A percentile compares a stretch with the other conserved stretches of the same genome.
These are phyloP conservation scores for Proteles cristata DNA, from an alignment of 2,113 vertebrate species.

Conservation along the genomic window DNA sequence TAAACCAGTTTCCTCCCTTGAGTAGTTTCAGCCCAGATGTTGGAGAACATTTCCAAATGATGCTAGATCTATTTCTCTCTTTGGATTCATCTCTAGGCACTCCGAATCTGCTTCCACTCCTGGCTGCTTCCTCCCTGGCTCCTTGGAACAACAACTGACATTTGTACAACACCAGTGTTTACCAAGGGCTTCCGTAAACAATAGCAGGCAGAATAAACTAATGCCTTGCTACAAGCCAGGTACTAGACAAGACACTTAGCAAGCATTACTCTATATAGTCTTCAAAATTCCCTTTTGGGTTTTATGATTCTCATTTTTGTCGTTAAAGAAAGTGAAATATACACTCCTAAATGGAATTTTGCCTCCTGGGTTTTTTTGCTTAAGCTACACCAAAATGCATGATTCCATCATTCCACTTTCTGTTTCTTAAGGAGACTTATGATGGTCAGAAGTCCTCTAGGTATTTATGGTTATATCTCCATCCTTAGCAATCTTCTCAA, in stretches of 20 bases:
- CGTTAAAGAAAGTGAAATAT: slow-evolving; percentile 13
- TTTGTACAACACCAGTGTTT: not conserved
- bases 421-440: slow-evolving; percentile 21
- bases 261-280: not conserved
- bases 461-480: not conserved
- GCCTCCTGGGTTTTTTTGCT: slow-evolving; percentile 12
- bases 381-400: not conserved
- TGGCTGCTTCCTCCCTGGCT: not conserved
- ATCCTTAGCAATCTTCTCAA: slow-evolving; percentile 1
- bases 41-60: not conserved
- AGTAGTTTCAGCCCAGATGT: not conserved
- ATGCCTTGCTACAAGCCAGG: not conserved
- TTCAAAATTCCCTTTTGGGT: not conserved
- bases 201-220: not conserved
- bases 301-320: slow-evolving; percentile 16
- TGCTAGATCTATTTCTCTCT: not conserved
- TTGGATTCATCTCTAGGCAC: not conserved
- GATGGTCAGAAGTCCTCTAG: not conserved
- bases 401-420: not conserved
- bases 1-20: not conserved
- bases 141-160: not conserved
- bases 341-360: slow-evolving; percentile 17
- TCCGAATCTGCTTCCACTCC: not conserved
- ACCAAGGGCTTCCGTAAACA: not conserved
- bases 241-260: not conserved